Evolutionary conservation across 2,797 vertebrate genomes (phyloP).

Genomic region (Salarias fasciatus): DNA sequence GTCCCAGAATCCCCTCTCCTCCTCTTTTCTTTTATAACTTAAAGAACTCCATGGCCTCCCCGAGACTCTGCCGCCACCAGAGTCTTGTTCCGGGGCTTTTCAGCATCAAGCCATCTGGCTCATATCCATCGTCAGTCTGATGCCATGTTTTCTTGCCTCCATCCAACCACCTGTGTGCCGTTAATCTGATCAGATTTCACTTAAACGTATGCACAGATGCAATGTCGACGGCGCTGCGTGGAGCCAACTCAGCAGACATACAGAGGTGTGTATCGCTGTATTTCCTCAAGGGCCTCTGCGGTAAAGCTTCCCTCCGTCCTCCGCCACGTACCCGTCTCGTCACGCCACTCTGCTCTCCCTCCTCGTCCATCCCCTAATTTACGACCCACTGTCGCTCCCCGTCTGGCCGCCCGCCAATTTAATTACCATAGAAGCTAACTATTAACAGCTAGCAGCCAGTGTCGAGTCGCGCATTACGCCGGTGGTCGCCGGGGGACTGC

Average conservation of each 20-base stretch:
- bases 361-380: constrained; percentile 53
- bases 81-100: not conserved
- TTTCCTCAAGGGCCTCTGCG: constrained; percentile 19
- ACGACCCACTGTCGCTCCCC: constrained; percentile 50
- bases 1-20: not conserved
- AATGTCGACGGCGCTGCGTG: too few relatives aligned
- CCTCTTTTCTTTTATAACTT: not conserved
- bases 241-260: constrained; percentile 10
- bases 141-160: not conserved
- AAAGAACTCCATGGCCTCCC: not conserved
- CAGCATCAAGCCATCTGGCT: not conserved
- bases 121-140: not conserved
- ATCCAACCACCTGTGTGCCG: not conserved
- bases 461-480: constrained; percentile 55
- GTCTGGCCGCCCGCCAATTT: constrained; percentile 76
- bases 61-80: not conserved
- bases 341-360: constrained; percentile 39
- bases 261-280: constrained; percentile 26
- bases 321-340: constrained; percentile 27
- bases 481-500: constrained; percentile 41
- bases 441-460: constrained; percentile 70
- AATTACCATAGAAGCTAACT: constrained; percentile 81
- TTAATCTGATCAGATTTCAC: not conserved
- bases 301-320: constrained; percentile 36
- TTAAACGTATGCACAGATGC: not conserved